Evolutionary conservation across 2,888 invertebrate species (phyloP).

Genomic region (Phasia obesa): DNA sequence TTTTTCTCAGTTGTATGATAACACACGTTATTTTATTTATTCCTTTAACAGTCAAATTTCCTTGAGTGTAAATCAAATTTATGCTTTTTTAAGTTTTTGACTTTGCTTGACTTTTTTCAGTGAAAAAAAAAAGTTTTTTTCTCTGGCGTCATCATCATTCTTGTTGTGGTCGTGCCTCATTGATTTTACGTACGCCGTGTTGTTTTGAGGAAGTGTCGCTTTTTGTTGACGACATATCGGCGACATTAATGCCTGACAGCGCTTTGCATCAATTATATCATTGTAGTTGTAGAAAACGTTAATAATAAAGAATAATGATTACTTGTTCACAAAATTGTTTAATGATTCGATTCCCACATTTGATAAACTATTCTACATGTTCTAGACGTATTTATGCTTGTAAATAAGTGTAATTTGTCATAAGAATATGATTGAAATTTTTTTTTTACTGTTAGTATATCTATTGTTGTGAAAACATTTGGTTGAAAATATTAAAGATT

Average conservation of each 20-base stretch:
- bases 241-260: slow-evolving; percentile 37
- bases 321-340: slow-evolving; percentile 37
- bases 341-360: background rate
- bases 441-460: too few species aligned
- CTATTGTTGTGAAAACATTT: background rate
- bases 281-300: slow-evolving; percentile 18
- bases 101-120: slow-evolving; percentile 1
- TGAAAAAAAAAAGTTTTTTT: slow-evolving; percentile 22
- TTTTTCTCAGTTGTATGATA: too few species aligned
- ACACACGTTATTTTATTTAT: too few species aligned
- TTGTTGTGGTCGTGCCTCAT: slow-evolving; percentile 57
- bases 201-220: slow-evolving; percentile 43
- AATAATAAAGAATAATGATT: slow-evolving; percentile 46
- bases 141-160: slow-evolving; percentile 28
- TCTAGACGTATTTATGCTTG: slow-evolving; percentile 40
- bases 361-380: background rate
- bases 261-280: background rate
- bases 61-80: slow-evolving; percentile 17
- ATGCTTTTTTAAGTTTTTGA: slow-evolving; percentile 7
- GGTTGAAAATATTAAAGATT: too few species aligned
- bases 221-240: slow-evolving; percentile 56
- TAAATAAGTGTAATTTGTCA: slow-evolving; percentile 66
- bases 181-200: slow-evolving; percentile 58
- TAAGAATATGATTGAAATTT: slow-evolving; percentile 55
- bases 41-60: background rate